Conservation (phyloP, 2,888 invertebrate genomes). For the Melikaiella ostensackeni region DNA sequence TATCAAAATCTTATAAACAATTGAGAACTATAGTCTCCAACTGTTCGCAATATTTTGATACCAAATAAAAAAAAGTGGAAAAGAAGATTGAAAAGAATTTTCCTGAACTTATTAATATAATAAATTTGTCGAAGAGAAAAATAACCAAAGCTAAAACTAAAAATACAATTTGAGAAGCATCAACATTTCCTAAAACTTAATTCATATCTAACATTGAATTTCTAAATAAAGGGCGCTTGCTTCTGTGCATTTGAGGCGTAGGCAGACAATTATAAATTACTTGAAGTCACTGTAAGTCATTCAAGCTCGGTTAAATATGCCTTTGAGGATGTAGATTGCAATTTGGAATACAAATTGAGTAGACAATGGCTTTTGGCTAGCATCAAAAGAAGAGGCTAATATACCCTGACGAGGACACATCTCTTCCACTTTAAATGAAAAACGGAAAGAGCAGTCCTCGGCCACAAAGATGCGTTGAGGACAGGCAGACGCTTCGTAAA, state of each 20-base stretch:
- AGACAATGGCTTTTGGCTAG: not conserved
- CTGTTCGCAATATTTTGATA: too few relatives aligned
- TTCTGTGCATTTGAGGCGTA: not conserved
- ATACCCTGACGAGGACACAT: conserved; percentile 1
- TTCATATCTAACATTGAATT: too few relatives aligned
- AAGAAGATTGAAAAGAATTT: too few relatives aligned
- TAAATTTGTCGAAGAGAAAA: too few relatives aligned
- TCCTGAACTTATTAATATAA: too few relatives aligned
- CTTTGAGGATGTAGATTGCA: not conserved
- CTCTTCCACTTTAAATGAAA: conserved; percentile 19
- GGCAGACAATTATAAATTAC: not conserved
- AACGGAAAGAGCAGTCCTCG: not conserved
- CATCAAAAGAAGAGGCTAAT: conserved; percentile 1
- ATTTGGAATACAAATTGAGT: not conserved
- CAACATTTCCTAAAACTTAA: too few relatives aligned
- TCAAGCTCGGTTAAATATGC: not conserved
- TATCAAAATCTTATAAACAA: too few relatives aligned
- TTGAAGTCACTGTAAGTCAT: not conserved
- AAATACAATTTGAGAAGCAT: too few relatives aligned
- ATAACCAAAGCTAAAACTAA: too few relatives aligned
- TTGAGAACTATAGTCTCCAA: too few relatives aligned
- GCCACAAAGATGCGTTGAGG: conserved; percentile 23
- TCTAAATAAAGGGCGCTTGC: not conserved
- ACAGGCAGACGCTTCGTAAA: conserved; percentile 51
- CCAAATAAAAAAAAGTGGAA: too few relatives aligned